These are phyloP conservation scores for Rambutsinella grinnellia DNA, from an alignment of 2,888 invertebrate genomes.

Conservation along the genomic window DNA sequence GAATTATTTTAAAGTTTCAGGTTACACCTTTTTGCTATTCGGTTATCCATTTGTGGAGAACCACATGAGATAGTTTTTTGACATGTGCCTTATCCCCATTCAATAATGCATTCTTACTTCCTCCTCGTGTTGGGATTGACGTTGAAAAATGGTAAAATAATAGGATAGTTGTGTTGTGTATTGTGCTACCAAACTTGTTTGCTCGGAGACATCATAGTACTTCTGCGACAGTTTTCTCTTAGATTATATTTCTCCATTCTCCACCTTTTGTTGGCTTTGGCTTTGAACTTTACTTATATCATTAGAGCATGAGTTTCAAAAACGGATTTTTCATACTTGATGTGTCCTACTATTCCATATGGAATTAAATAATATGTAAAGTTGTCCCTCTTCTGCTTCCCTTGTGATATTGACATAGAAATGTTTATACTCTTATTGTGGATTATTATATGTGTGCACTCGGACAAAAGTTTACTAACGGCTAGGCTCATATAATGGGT, in stretches of 20 bases:
- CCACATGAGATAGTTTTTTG: background rate
- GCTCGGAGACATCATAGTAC: background rate
- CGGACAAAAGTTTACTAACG: no score
- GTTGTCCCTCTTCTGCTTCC: no score
- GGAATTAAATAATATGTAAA: slow-evolving; percentile 5
- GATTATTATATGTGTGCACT: no score
- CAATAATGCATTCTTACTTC: background rate
- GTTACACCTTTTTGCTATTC: background rate
- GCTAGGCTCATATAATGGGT: no score
- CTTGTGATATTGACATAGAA: no score
- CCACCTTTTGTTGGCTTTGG: background rate
- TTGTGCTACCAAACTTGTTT: background rate
- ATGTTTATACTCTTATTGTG: no score
- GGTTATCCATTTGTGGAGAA: background rate
- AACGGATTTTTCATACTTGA: slow-evolving; percentile 2
- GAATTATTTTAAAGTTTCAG: background rate
- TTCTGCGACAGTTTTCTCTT: background rate
- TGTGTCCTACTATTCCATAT: slow-evolving; percentile 1
- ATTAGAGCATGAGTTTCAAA: background rate
- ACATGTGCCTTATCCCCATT: background rate
- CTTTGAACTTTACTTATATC: slow-evolving; percentile 13
- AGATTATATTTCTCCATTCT: background rate
- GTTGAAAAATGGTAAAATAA: slow-evolving; percentile 5
- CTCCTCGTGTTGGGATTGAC: background rate
- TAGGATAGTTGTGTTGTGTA: background rate